Evolutionary conservation across 2,113 vertebrate genomes (phyloP).

Genomic region (Butorides virescens): DNA sequence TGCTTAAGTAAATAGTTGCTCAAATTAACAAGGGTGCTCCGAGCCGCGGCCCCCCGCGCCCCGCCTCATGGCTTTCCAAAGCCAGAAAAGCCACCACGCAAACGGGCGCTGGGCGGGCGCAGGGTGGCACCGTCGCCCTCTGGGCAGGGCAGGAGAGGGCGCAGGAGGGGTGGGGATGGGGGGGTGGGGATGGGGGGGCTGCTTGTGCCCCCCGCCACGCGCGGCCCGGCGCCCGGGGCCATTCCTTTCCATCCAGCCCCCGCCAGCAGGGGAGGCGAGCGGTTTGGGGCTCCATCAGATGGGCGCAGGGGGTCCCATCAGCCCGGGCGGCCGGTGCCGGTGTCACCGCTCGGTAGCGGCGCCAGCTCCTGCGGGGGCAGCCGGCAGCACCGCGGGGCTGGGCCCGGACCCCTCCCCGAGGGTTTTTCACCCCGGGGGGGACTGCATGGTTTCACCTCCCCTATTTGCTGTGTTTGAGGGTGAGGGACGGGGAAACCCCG

Average conservation of each 20-base stretch:
- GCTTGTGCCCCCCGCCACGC: accelerated
- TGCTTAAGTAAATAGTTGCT: conserved; percentile 38
- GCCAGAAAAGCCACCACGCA: neutral
- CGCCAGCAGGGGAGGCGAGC: neutral
- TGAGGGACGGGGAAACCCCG: neutral
- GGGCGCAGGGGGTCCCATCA: neutral
- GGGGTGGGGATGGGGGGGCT: neutral
- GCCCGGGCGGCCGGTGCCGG: neutral
- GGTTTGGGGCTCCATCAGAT: neutral
- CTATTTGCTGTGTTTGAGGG: accelerated
- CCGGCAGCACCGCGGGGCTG: neutral
- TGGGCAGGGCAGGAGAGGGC: accelerated
- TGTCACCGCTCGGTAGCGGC: neutral
- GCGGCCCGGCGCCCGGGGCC: neutral
- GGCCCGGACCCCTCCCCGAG: neutral
- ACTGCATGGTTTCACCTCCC: accelerated
- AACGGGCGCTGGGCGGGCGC: accelerated
- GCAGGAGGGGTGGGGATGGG: neutral
- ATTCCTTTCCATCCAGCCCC: neutral
- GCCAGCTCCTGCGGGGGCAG: neutral
- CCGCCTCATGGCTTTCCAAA: neutral
- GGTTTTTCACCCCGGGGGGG: neutral
- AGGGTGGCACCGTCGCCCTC: neutral
- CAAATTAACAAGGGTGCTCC: neutral
- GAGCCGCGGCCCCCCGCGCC: neutral